These are phyloP conservation scores for Microcebus lehilahytsara DNA, from an alignment of 2,113 vertebrate species.

Conservation along the genomic window DNA sequence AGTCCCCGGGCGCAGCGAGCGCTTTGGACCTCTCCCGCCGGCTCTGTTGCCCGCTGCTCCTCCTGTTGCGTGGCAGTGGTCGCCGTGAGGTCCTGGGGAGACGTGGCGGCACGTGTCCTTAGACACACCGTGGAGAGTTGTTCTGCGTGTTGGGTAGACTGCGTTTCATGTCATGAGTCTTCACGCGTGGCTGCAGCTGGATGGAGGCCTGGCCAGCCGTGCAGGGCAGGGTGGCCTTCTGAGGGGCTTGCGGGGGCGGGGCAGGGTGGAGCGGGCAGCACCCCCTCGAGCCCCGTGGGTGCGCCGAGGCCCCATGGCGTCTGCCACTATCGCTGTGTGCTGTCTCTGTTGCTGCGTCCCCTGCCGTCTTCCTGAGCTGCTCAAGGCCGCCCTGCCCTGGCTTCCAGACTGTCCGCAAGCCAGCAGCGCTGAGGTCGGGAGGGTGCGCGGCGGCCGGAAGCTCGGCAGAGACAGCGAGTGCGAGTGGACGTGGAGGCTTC, in stretches of 20 bases:
- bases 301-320: no score
- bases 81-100: background rate
- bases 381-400: conserved; percentile 80
- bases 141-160: no score
- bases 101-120: background rate
- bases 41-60: background rate
- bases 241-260: background rate
- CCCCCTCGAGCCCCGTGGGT: background rate
- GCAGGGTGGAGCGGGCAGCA: background rate
- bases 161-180: background rate
- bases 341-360: conserved; percentile 76
- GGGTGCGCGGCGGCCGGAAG: background rate
- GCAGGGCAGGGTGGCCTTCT: background rate
- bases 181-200: background rate
- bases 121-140: background rate
- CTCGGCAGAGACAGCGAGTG: fast-evolving
- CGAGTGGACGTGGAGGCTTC: no score
- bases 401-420: background rate
- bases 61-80: no score
- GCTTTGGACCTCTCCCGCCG: background rate
- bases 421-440: background rate
- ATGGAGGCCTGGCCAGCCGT: background rate
- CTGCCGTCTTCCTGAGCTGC: conserved; percentile 72
- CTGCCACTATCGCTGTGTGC: background rate
- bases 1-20: background rate